Conservation (phyloP, 2,888 invertebrate genomes). For the Tethea ocularis region DNA sequence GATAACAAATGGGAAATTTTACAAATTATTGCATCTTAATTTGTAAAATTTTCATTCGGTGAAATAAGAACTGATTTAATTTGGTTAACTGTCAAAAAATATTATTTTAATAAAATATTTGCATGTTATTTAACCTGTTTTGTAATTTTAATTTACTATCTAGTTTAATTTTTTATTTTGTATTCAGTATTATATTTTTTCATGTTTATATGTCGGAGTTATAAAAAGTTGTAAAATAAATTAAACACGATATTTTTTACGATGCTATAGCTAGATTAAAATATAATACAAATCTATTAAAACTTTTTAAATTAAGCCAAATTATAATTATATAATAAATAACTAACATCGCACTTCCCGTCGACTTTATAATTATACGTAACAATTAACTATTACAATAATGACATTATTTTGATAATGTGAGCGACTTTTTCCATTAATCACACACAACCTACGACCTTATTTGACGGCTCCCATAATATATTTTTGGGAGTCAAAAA, state of each 20-base stretch:
- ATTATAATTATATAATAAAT: conserved; percentile 37
- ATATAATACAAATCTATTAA: not conserved
- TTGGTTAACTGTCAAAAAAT: too few relatives aligned
- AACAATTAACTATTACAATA: conserved; percentile 63
- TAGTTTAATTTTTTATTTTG: too few relatives aligned
- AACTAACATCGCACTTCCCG: conserved; percentile 45
- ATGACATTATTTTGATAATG: conserved; percentile 62
- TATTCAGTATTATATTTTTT: too few relatives aligned
- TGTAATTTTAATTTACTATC: too few relatives aligned
- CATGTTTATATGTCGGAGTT: too few relatives aligned
- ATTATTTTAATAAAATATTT: too few relatives aligned
- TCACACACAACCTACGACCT: conserved; percentile 67
- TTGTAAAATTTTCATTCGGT: too few relatives aligned
- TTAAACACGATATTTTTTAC: too few relatives aligned
- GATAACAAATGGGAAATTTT: not conserved
- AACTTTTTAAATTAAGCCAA: conserved; percentile 14
- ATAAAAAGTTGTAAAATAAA: too few relatives aligned
- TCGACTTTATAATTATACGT: conserved; percentile 53
- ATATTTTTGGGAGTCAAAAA: conserved; percentile 69
- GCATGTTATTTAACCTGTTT: too few relatives aligned
- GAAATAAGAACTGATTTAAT: not conserved
- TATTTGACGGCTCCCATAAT: conserved; percentile 70
- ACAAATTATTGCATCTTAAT: too few relatives aligned
- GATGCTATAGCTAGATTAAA: not conserved
- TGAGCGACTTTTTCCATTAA: conserved; percentile 58